Base-by-base conservation (phyloP, 2,113 vertebrate species). In the Poeciliopsis retropinna region DNA sequence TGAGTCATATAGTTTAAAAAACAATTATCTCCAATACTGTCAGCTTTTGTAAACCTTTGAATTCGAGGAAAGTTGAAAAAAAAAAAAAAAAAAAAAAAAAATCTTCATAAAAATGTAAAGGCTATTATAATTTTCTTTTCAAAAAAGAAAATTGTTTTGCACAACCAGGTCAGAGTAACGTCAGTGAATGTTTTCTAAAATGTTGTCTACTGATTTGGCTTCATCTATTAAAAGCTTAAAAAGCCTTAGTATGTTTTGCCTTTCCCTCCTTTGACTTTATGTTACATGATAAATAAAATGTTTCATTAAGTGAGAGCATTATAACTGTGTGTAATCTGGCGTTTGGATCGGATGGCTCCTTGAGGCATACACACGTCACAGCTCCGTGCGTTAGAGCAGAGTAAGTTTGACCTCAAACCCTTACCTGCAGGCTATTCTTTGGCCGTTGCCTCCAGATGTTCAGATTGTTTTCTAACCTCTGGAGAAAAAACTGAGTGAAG, bases 251-350 rank as follows among this genome's bases (percentile, higher is more conserved):
- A 44, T 44, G 12, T 17, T 44, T 44, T 5, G 15, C 44, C 62
- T 39, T 67, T 57, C 25, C 32, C 60, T 64, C 85, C 10, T 37
- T 37, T 37, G 34, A 37, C 34, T 37, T 37, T 11, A 37, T 37
- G 10, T 37, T 37, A 12, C 34, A 34, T 1, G 9, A 34, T 12
- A 37, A 78, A 87, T 73, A 28, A 30, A 51, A 77, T 22, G 3
- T 60, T 67, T 60, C 41, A 89, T 87, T 85, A 85, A 84, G 8
- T 41, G 11, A 78, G 27, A 10, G 30, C 0, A 19, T 22, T 61
- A 51, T 88, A 92, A 89, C 89, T 92, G 92, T 87, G 92, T 90
- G 86, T 83, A 88, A 92, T 93, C 85, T 91, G 78, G 67, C 82
- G 68, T 77, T 57, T 57, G 78, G 79, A 76, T 91, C 86, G 84